Evolutionary conservation across 2,888 invertebrate genomes (phyloP).

Genomic region (Nudaria mundana): DNA sequence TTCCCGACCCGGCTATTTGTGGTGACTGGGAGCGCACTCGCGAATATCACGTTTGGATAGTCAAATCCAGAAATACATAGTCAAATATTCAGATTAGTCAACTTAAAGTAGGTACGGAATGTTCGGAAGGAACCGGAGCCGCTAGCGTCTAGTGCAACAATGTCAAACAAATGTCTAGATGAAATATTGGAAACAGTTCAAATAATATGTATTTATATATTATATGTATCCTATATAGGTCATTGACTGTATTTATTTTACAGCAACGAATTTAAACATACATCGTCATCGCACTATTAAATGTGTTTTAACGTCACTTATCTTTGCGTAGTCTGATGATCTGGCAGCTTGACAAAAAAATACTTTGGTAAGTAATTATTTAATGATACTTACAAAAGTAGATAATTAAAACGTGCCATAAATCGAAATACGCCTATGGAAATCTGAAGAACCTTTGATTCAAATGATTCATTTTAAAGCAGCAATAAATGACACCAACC

Average conservation of each 20-base stretch:
- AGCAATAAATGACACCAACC: slow-evolving; percentile 10
- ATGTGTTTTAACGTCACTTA: background rate
- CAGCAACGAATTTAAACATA: slow-evolving; percentile 4
- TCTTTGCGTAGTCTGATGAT: background rate
- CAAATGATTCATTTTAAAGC: slow-evolving; percentile 21
- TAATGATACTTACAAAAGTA: background rate
- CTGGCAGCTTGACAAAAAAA: background rate
- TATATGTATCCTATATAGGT: too few relatives aligned
- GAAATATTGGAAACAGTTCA: slow-evolving; percentile 40
- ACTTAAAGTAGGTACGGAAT: slow-evolving; percentile 28
- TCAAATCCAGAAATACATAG: slow-evolving; percentile 31
- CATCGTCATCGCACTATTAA: background rate
- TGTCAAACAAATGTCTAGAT: slow-evolving; percentile 17
- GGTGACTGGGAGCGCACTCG: slow-evolving; percentile 42
- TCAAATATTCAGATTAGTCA: slow-evolving; percentile 23
- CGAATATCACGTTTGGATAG: slow-evolving; percentile 43
- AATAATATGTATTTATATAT: too few relatives aligned
- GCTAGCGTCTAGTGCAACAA: slow-evolving; percentile 15
- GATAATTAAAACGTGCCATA: too few relatives aligned
- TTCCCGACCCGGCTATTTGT: slow-evolving; percentile 51
- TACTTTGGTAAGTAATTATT: background rate
- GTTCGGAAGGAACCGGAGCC: slow-evolving; percentile 20
- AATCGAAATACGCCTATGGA: too few relatives aligned
- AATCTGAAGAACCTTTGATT: too few relatives aligned
- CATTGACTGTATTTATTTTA: slow-evolving; percentile 44